Conservation (phyloP, 2,888 invertebrate species). For the Orthosia cruda region DNA sequence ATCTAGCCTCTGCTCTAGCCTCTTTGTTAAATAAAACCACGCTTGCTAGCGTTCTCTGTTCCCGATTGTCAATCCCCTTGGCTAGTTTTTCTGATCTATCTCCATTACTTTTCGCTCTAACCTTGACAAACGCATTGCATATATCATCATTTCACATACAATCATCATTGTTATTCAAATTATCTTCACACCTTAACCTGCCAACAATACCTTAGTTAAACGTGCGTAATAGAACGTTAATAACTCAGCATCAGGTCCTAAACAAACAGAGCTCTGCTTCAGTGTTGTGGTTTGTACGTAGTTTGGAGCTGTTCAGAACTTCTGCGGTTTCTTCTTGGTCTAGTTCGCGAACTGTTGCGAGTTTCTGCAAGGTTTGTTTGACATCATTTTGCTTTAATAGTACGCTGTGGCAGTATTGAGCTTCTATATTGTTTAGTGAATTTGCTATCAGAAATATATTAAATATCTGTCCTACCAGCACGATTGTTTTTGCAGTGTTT, state of each 20-base stretch:
- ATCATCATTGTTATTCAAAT: constrained; percentile 47
- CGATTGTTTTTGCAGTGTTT: too few species aligned
- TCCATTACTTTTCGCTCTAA: background rate
- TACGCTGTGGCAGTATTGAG: constrained; percentile 3
- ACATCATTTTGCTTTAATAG: constrained; percentile 21
- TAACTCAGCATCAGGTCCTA: constrained; percentile 47
- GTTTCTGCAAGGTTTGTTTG: constrained; percentile 40
- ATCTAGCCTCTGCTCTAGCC: too few species aligned
- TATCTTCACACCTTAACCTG: constrained; percentile 33
- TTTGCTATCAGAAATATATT: background rate
- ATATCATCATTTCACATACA: constrained; percentile 18
- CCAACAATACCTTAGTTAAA: constrained; percentile 27
- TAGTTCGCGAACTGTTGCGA: constrained; percentile 31
- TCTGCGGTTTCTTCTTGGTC: constrained; percentile 58
- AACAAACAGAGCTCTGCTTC: constrained; percentile 51
- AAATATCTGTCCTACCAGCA: background rate
- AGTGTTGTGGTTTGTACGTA: constrained; percentile 29
- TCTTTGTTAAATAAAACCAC: background rate
- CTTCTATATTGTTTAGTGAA: background rate
- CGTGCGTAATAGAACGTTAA: constrained; percentile 35
- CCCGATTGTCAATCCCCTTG: background rate
- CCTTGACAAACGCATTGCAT: constrained; percentile 1
- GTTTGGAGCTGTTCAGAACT: constrained; percentile 41
- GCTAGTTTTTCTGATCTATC: background rate
- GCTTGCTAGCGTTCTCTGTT: background rate